phyloP scores from a whole-genome alignment of 2,888 invertebrate genomes.

The Agrochola lychnidis region DNA sequence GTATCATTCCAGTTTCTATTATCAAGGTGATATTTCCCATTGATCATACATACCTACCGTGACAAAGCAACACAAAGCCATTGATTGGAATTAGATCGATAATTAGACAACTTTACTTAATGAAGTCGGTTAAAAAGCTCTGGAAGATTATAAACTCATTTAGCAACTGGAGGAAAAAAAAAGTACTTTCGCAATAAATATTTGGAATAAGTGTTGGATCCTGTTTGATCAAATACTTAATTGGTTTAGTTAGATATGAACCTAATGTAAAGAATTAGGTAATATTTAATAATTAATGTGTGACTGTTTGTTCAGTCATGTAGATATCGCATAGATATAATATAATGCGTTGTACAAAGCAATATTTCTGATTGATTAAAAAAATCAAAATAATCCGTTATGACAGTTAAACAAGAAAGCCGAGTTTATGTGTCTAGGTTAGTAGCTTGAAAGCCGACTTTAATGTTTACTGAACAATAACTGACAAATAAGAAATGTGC shows the following conservation, averaged over 20 bases:
- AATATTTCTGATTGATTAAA: not conserved
- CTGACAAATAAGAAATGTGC: constrained; percentile 1
- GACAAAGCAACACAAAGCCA: not conserved
- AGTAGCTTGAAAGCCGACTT: not conserved
- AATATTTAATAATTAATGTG: not conserved
- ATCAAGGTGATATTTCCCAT: not conserved
- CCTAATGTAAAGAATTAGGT: not conserved
- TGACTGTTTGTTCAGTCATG: not conserved
- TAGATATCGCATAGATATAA: not conserved
- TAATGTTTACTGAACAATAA: not conserved
- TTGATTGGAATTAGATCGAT: not conserved
- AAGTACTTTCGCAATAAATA: not conserved
- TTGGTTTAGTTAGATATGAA: not conserved
- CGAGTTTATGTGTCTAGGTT: not conserved
- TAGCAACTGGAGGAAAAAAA: not conserved
- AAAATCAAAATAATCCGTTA: not conserved
- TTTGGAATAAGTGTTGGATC: not conserved
- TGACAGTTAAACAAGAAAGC: too few species aligned
- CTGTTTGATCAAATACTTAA: not conserved
- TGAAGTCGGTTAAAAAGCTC: not conserved
- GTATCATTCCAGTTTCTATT: not conserved
- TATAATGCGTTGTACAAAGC: not conserved
- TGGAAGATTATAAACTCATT: not conserved
- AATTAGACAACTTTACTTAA: not conserved
- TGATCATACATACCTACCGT: not conserved